phyloP scores from a whole-genome alignment of 2,888 invertebrate species.

The Yponomeuta malinellus region DNA sequence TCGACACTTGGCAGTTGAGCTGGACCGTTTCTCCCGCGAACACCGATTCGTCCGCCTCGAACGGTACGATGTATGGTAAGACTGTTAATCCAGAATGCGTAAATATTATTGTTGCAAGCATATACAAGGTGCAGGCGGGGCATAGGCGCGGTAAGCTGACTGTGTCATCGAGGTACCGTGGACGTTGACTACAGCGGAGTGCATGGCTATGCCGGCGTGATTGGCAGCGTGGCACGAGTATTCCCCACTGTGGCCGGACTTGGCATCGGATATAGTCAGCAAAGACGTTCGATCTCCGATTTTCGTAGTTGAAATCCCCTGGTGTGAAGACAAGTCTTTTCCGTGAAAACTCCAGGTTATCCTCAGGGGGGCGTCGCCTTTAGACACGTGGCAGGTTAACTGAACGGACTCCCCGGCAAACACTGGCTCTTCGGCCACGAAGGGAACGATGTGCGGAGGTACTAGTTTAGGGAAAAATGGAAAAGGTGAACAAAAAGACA shows the following conservation, averaged over 20 bases:
- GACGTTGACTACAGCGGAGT: slow-evolving; percentile 78
- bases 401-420: slow-evolving; percentile 80
- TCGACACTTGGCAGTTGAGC: slow-evolving; percentile 80
- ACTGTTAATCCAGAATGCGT: slow-evolving; percentile 76
- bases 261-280: slow-evolving; percentile 78
- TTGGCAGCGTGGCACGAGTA: slow-evolving; percentile 83
- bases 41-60: slow-evolving; percentile 79
- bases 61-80: slow-evolving; percentile 80
- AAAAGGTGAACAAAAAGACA: slow-evolving; percentile 15
- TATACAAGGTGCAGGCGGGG: slow-evolving; percentile 52
- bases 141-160: slow-evolving; percentile 35
- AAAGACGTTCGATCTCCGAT: slow-evolving; percentile 80
- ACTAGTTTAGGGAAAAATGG: slow-evolving; percentile 55
- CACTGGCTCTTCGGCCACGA: slow-evolving; percentile 77
- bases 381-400: slow-evolving; percentile 77
- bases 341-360: slow-evolving; percentile 86
- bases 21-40: slow-evolving; percentile 82
- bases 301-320: slow-evolving; percentile 75
- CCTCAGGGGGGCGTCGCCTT: slow-evolving; percentile 82
- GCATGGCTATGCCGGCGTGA: slow-evolving; percentile 78
- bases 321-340: slow-evolving; percentile 67
- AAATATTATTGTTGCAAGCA: slow-evolving; percentile 45
- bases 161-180: slow-evolving; percentile 75
- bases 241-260: slow-evolving; percentile 80
- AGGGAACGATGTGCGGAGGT: slow-evolving; percentile 79